A percentile compares a stretch with the other conserved stretches of the same genome.
Evolutionary conservation across 1,140 invertebrate genomes (phyloP).

Genomic region (Saxidomus purpurata): DNA sequence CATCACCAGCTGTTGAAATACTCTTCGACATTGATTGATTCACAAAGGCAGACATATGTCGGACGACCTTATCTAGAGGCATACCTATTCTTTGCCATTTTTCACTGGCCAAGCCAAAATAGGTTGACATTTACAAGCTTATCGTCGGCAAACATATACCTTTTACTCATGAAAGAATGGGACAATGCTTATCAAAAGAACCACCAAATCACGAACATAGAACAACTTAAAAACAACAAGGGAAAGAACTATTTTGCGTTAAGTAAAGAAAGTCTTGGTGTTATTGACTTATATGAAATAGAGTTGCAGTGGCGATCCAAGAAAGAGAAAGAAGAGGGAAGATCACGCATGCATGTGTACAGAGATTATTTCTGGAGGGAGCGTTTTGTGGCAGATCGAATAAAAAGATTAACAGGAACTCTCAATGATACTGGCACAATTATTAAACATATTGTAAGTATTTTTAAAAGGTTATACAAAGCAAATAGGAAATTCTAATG

Average conservation of each 20-base stretch:
- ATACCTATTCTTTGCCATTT: constrained; percentile 28
- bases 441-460: constrained; percentile 18
- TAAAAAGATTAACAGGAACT: constrained; percentile 16
- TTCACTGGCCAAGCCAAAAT: constrained; percentile 24
- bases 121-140: background rate
- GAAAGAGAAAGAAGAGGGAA: constrained; percentile 17
- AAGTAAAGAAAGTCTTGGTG: constrained; percentile 14
- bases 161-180: constrained; percentile 22
- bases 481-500: too few species aligned
- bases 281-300: constrained; percentile 30
- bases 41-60: background rate
- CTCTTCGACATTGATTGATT: background rate
- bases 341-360: background rate
- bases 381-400: background rate
- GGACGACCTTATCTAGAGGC: constrained; percentile 27
- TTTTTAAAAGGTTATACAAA: background rate
- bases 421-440: constrained; percentile 22
- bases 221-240: constrained; percentile 12
- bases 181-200: constrained; percentile 2
- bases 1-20: background rate
- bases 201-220: constrained; percentile 7
- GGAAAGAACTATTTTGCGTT: constrained; percentile 51
- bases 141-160: background rate
- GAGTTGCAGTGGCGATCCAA: constrained; percentile 19
- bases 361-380: constrained; percentile 42